Base-by-base conservation (phyloP, 2,113 vertebrate species). In the Myocastor coypus region DNA sequence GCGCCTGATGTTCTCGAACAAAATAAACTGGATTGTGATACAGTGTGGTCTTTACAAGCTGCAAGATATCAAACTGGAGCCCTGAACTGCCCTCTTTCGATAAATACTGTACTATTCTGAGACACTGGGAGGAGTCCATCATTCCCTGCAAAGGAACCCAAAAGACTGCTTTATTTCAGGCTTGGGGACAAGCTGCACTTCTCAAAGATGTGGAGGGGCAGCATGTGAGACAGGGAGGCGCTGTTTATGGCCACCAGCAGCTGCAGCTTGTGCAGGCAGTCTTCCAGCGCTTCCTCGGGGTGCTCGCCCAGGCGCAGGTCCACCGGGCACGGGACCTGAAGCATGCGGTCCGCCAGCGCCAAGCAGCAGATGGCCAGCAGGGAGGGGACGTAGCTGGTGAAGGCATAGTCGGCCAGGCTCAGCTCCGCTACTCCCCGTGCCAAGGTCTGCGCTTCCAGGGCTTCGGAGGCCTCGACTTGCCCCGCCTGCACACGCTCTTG, bases 351-450 rank as follows among this genome's bases (percentile, higher is more conserved):
- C 0, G 99, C 99, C 71, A 99, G 91, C 8, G 94, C 98, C 92
- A 99, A 97, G 42, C 99, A 99, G 92, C 99, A 98, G 68, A 98
- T 89, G 7, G 99, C 99, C 93, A 99, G 98, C 77, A 99, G 97
- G 9, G 99, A 99, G 0, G 99, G 99, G 0, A 98, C 59, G 92
- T 99, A 99, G 28, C 97, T 97, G 96, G 98, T 98, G 97, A 99
- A 99, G 30, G 99, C 96, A 2, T 99, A 99, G 97, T 99, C 99
- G 0, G 99, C 99, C 78, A 99, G 97, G 97, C 99, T 99, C 95
- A 99, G 97, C 97, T 99, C 99, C 0, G 99, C 99, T 30, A 99
- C 88, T 17, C 97, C 98, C 11, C 63, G 98, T 0, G 99, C 99
- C 64, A 99, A 94, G n/a, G 84, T 93, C 66, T 98, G 96, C 7